phyloP scores from a whole-genome alignment of 2,113 vertebrate species.

The Spheniscus mendiculus region DNA sequence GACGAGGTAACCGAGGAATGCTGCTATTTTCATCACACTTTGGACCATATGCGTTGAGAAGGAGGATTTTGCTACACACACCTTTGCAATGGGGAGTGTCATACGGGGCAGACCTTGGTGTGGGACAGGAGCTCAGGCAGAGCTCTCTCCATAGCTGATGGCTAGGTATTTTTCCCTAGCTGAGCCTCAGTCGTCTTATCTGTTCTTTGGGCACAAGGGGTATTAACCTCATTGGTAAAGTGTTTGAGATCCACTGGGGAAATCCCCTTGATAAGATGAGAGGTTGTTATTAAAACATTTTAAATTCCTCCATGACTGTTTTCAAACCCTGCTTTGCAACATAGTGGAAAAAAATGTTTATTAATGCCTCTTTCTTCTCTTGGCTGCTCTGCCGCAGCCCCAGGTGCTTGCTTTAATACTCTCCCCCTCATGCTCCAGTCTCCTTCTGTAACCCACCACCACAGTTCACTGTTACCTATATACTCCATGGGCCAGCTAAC shows the following conservation, averaged over 20 bases:
- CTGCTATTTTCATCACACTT: neutral
- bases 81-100: neutral
- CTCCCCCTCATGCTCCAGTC: neutral
- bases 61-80: neutral
- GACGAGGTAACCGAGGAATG: neutral
- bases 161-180: neutral
- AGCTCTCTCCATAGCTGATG: neutral
- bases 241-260: neutral
- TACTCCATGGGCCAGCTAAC: neutral
- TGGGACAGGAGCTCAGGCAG: neutral
- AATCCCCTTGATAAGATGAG: neutral
- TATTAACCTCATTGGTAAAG: neutral
- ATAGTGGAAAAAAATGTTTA: neutral
- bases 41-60: neutral
- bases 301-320: neutral
- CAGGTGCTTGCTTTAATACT: neutral
- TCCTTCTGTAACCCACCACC: neutral
- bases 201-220: neutral
- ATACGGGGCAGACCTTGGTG: neutral
- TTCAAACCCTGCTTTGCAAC: neutral
- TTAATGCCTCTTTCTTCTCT: neutral
- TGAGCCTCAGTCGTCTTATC: neutral
- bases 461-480: neutral
- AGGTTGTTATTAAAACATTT: neutral
- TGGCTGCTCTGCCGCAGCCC: neutral